These are phyloP conservation scores for Leucophenga maculata DNA, from an alignment of 2,888 invertebrate species.

Conservation along the genomic window DNA sequence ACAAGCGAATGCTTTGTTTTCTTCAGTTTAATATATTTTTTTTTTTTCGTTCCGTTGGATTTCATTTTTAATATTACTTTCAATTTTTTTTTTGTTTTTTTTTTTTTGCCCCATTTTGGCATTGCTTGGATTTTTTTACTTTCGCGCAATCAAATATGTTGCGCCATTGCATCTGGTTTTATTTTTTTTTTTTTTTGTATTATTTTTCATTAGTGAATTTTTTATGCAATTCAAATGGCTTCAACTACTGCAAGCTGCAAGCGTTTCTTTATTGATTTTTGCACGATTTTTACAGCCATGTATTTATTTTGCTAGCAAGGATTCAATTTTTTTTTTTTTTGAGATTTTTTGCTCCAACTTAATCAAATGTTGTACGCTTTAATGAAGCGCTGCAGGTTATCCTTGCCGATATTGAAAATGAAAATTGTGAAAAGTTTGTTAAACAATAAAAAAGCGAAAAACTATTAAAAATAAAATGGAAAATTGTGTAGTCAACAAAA, in stretches of 20 bases:
- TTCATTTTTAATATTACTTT: constrained; percentile 29
- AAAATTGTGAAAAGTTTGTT: not conserved
- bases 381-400: constrained; percentile 26
- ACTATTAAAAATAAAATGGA: not conserved
- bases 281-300: constrained; percentile 4
- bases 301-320: constrained; percentile 3
- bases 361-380: constrained; percentile 26
- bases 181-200: constrained; percentile 3
- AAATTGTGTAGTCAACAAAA: constrained; percentile 19
- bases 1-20: constrained; percentile 39
- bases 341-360: not conserved
- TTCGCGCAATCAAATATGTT: constrained; percentile 14
- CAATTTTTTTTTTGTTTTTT: constrained; percentile 36
- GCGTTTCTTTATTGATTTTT: constrained; percentile 19
- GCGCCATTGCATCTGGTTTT: too few species aligned
- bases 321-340: not conserved
- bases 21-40: constrained; percentile 36
- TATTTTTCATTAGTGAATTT: constrained; percentile 3
- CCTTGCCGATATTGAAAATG: constrained; percentile 1
- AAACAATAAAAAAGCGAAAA: not conserved
- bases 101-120: constrained; percentile 27
- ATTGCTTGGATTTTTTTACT: constrained; percentile 9
- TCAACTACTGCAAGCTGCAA: not conserved
- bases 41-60: constrained; percentile 30
- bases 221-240: constrained; percentile 12